Evolutionary conservation across 2,888 invertebrate genomes (phyloP), one percentile per base, ranked within the genome.

Genomic region (Aspidiotus rigidus): DNA sequence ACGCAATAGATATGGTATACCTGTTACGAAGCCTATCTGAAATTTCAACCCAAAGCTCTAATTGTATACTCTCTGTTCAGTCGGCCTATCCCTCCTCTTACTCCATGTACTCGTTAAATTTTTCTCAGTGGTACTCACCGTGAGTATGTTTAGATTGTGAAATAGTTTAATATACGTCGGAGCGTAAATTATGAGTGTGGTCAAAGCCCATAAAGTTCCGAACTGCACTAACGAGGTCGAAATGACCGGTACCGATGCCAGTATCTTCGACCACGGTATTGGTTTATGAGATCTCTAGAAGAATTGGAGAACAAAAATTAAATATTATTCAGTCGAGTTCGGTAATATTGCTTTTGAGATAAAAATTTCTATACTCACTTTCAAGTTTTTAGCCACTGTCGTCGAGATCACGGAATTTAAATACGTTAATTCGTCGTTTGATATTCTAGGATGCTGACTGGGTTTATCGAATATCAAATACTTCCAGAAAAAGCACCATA

Each of bases 161-260:
- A 88, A 82, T 69, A 83, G 80, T 72, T 84, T 84, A 75, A 88
- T 85, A 74, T 87, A 88, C 0, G 84, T 84, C 0, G 88, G 88
- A 0, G 85, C 82, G 75, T 87, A 85, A 0, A 86, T 86, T 81
- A 86, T 83, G 13, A 87, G 77, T 0, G 86, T 87, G 62, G 86
- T 84, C 28, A 87, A 79, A 1, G 86, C 86, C 86, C 86, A 88
- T 69, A 84, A 81, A 1, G 83, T 83, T 11, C 87, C 86, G 80
- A 83, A 84, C 74, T 87, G 86, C 0, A 85, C 83, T 10, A 84
- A 75, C 16, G 84, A 81, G 72, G 84, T 83, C 75, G 85, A 81
- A 84, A 85, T 86, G 8, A 87, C 80, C 0, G 85, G 82, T n/a
- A 79, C 75, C 0, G 86, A 86, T 0, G 80, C 81, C 1, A 86